Evolutionary conservation across 2,113 vertebrate species (phyloP), one percentile per base, ranked within the genome.

Genomic region (Lucifuga dentata): DNA sequence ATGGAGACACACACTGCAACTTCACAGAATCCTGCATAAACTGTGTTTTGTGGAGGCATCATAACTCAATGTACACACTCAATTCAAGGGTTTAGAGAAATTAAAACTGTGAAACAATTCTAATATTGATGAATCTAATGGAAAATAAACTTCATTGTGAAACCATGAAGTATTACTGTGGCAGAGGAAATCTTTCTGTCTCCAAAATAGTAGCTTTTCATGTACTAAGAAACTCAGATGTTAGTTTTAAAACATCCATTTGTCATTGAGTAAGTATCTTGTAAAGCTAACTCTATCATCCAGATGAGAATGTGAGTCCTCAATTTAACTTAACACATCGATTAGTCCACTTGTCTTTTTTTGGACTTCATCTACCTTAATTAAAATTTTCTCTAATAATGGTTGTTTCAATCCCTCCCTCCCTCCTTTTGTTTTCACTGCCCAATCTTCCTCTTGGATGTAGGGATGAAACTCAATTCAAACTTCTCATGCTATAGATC

Each of bases 361-460:
- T 12, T 46, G 12, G 57, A 35, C 35, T 40, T 3, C 12, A 20
- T 56, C 26, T 32, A n/a, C n/a, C n/a, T n/a, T n/a, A n/a, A n/a
- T n/a, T n/a, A n/a, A n/a, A n/a, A n/a, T n/a, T n/a, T n/a, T n/a
- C n/a, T n/a, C n/a, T n/a, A n/a, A n/a, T n/a, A n/a, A n/a, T n/a
- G n/a, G n/a, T n/a, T n/a, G n/a, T 16, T 43, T 20, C 9, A 3
- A 26, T 63, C 2, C 63, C 11, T 44, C 32, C 21, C 39, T 53
- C 43, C 35, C 29, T 23, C 13, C 29, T 61, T 5, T 17, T 21
- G 46, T 23, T 64, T 68, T 52, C 48, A 61, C 68, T 58, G 63
- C 9, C 40, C 55, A 19, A 36, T 84, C 35, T 76, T 55, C 21
- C 17, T 39, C 62, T 87, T 82, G 89, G 92, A 93, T 92, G 39